Percentiles rank a stretch among this genome's conserved stretches.
Evolutionary conservation across 2,797 vertebrate genomes (phyloP).

Genomic region (Miichthys miiuy): DNA sequence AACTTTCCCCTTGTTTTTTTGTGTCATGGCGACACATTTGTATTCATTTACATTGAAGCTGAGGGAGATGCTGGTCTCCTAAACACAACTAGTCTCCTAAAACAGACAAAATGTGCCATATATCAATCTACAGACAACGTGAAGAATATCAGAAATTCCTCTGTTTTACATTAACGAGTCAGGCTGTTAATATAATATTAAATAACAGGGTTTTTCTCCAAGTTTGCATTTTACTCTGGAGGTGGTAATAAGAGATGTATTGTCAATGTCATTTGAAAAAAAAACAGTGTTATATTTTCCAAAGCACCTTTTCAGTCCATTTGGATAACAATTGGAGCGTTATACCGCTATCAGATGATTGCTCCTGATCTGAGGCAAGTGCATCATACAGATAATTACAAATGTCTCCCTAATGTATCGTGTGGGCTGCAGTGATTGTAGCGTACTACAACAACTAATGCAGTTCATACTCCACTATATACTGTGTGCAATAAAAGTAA

Average conservation of each 20-base stretch:
- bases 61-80: too few relatives aligned
- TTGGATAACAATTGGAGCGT: constrained; percentile 25
- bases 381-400: constrained; percentile 10
- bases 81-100: not conserved
- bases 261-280: constrained; percentile 27
- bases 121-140: not conserved
- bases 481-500: not conserved
- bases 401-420: not conserved
- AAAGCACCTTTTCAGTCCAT: constrained; percentile 20
- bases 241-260: constrained; percentile 24
- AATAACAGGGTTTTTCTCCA: constrained; percentile 17
- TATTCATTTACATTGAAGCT: not conserved
- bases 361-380: constrained; percentile 1
- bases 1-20: not conserved
- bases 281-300: constrained; percentile 13
- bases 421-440: constrained; percentile 15
- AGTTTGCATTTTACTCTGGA: constrained; percentile 23
- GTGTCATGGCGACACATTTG: not conserved
- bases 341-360: constrained; percentile 28
- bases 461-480: not conserved
- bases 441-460: not conserved
- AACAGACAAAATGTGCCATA: not conserved
- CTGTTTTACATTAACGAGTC: constrained; percentile 1
- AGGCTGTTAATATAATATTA: constrained; percentile 18
- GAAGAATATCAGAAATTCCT: not conserved